Evolutionary conservation across 2,888 invertebrate genomes (phyloP).

Genomic region (Harmothoe impar): DNA sequence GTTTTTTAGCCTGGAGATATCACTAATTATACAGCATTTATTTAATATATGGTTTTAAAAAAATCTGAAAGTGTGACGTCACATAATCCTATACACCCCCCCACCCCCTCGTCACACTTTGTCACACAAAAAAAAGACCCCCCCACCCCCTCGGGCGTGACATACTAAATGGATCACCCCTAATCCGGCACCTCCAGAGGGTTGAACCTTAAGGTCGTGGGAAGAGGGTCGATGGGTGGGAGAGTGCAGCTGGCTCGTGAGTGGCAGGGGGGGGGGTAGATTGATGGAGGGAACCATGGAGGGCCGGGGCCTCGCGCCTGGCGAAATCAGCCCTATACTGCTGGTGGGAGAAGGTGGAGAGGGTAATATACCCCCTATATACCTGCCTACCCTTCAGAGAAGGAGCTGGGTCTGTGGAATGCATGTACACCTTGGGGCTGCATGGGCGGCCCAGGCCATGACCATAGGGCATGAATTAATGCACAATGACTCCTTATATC

Average conservation of each 20-base stretch:
- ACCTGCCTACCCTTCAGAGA: not conserved
- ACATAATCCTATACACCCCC: no score
- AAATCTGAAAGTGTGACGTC: no score
- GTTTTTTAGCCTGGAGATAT: no score
- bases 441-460: constrained; percentile 3
- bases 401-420: constrained; percentile 38
- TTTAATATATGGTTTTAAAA: no score
- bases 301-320: constrained; percentile 15
- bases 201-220: not conserved
- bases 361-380: constrained; percentile 25
- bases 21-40: no score
- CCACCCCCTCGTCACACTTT: no score
- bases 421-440: constrained; percentile 54
- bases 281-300: not conserved
- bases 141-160: no score
- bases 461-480: not conserved
- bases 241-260: not conserved
- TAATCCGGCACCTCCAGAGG: constrained; percentile 16
- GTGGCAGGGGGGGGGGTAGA: not conserved
- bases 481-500: not conserved
- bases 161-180: no score
- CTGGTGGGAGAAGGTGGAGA: not conserved
- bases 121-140: no score
- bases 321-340: constrained; percentile 23
- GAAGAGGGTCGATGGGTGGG: not conserved